Conservation (phyloP, 2,113 vertebrate species). For the Meriones unguiculatus region DNA sequence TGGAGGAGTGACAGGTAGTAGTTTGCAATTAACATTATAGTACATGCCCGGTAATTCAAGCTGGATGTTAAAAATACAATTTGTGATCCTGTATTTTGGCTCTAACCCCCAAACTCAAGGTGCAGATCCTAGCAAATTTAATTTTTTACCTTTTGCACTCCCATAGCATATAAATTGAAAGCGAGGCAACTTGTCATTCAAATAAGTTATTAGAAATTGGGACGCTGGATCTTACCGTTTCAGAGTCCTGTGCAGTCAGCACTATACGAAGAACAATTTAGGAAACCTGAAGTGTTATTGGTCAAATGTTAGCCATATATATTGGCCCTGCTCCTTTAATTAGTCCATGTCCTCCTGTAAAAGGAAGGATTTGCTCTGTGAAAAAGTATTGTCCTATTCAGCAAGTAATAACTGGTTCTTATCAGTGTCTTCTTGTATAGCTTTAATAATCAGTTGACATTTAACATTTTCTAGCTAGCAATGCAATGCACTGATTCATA, state of each 20-base stretch:
- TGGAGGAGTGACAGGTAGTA: not conserved
- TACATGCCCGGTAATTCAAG: not conserved
- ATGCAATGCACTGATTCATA: conserved; percentile 25
- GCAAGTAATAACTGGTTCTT: conserved; percentile 31
- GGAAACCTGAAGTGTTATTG: conserved; percentile 32
- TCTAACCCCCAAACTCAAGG: conserved; percentile 35
- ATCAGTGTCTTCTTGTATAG: conserved; percentile 9
- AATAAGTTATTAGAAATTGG: conserved; percentile 77
- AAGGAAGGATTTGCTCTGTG: conserved; percentile 17
- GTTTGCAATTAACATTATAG: not conserved
- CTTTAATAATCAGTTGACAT: conserved; percentile 74
- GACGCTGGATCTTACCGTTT: conserved; percentile 48
- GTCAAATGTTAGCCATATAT: conserved; percentile 42
- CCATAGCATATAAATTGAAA: conserved; percentile 63
- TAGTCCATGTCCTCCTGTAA: conserved; percentile 17
- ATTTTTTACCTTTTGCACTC: conserved; percentile 48
- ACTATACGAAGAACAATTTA: conserved; percentile 65
- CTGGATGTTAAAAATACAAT: not conserved
- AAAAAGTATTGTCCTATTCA: conserved; percentile 38
- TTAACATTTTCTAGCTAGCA: conserved; percentile 52
- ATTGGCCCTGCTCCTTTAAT: conserved; percentile 45
- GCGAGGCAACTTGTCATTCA: conserved; percentile 76
- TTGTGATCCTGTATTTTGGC: not conserved
- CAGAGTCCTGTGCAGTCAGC: conserved; percentile 67
- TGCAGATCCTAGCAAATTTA: conserved; percentile 50